A percentile compares a stretch with the other conserved stretches of the same genome.
Conservation (phyloP, 1,140 invertebrate genomes). For the Drosophila murphyi region DNA sequence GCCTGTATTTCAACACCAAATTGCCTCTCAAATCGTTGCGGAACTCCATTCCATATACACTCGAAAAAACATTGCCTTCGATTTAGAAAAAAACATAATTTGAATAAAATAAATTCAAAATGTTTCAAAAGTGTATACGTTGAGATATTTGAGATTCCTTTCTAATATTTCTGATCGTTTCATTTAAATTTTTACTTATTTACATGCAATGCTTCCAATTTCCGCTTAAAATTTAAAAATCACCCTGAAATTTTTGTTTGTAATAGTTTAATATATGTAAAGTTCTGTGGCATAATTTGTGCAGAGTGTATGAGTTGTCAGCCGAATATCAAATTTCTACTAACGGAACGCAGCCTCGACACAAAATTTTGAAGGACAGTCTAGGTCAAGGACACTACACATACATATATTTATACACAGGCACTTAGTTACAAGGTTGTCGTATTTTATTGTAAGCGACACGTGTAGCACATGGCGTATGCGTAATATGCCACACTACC, state of each 20-base stretch:
- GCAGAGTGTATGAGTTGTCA: not conserved
- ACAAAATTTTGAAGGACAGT: slow-evolving; percentile 3
- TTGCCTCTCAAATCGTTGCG: not conserved
- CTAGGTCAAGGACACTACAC: slow-evolving; percentile 32
- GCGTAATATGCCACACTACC: slow-evolving; percentile 54
- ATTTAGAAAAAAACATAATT: too few species aligned
- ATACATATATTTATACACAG: slow-evolving; percentile 16
- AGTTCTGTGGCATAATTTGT: not conserved
- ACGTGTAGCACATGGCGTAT: slow-evolving; percentile 47
- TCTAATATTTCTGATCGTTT: too few species aligned
- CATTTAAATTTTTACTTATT: too few species aligned
- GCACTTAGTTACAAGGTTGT: slow-evolving; percentile 43
- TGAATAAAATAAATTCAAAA: too few species aligned
- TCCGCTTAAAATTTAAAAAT: too few species aligned
- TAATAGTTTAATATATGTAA: too few species aligned
- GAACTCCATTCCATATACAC: not conserved
- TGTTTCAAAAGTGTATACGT: too few species aligned
- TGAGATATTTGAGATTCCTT: too few species aligned
- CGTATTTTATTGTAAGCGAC: slow-evolving; percentile 41
- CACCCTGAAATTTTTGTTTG: too few species aligned
- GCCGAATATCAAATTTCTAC: slow-evolving; percentile 14
- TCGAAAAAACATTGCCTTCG: too few species aligned
- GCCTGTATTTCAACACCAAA: not conserved
- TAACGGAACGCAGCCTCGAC: slow-evolving; percentile 19
- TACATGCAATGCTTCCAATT: too few species aligned